Evolutionary conservation across 2,797 vertebrate species (phyloP).

Genomic region (Euphonia xanthogaster): DNA sequence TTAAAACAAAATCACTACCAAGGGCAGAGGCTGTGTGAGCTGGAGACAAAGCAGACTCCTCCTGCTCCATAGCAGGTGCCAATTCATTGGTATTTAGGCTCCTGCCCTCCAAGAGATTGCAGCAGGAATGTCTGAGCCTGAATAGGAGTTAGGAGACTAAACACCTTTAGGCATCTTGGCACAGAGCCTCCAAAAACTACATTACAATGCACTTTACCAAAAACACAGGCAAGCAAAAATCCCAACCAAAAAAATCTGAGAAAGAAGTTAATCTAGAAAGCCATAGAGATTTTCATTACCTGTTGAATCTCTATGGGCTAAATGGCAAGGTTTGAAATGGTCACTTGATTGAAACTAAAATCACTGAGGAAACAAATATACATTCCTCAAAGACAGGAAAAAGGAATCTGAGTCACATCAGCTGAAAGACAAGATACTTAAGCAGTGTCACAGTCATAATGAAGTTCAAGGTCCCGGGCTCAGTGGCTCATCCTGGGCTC

Average conservation of each 20-base stretch:
- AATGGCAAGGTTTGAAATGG: neutral
- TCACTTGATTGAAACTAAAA: neutral
- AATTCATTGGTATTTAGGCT: neutral
- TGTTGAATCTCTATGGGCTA: neutral
- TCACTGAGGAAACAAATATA: neutral
- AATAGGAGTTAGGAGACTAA: neutral
- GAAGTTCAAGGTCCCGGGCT: neutral
- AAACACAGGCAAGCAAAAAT: neutral
- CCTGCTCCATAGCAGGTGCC: neutral
- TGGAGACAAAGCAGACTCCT: neutral
- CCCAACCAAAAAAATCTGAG: neutral
- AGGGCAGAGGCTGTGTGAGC: neutral
- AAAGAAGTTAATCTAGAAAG: neutral
- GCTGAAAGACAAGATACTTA: neutral
- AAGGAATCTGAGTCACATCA: neutral
- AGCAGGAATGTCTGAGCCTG: neutral
- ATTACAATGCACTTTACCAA: neutral
- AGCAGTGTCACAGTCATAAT: neutral
- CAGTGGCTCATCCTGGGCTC: neutral
- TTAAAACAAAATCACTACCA: neutral
- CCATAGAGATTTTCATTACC: neutral
- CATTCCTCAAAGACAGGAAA: neutral
- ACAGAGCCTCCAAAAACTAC: neutral
- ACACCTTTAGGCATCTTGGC: neutral
- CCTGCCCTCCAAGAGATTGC: neutral